These are phyloP conservation scores for Temnothorax nylanderi DNA, from an alignment of 1,140 invertebrate genomes.

Conservation along the genomic window DNA sequence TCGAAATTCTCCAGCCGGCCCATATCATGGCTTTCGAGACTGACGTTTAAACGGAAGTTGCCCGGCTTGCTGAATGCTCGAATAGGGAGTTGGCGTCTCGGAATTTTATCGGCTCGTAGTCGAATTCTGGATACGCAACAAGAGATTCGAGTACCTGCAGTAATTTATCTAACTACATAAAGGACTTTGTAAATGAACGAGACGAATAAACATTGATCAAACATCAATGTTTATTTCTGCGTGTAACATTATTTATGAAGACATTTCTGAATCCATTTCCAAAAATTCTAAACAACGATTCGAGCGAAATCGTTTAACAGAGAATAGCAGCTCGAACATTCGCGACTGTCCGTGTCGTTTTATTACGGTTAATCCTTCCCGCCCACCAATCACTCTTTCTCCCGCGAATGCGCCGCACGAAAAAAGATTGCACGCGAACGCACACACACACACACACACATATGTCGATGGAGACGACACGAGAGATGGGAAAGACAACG, in stretches of 20 bases:
- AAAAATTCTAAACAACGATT: background rate
- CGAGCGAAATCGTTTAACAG: no score
- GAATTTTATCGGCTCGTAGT: conserved; percentile 29
- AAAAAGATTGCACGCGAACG: background rate
- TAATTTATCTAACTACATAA: no score
- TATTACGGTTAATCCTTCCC: background rate
- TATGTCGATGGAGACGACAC: background rate
- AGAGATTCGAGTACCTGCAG: background rate
- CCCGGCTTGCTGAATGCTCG: background rate
- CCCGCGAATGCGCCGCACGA: background rate
- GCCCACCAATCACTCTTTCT: conserved; percentile 13
- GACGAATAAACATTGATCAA: background rate
- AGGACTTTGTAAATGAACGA: no score
- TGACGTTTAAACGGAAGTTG: conserved; percentile 40
- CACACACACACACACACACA: background rate
- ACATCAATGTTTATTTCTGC: background rate
- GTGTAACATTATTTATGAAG: background rate
- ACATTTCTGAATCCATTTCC: background rate
- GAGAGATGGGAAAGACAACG: conserved; percentile 43
- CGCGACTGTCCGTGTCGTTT: background rate
- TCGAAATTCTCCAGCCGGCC: conserved; percentile 40
- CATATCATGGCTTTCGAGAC: conserved; percentile 23
- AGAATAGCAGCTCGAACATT: background rate
- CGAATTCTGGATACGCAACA: background rate
- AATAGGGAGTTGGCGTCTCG: background rate